phyloP scores from a whole-genome alignment of 2,888 invertebrate species.

The Crepidodera aurea region DNA sequence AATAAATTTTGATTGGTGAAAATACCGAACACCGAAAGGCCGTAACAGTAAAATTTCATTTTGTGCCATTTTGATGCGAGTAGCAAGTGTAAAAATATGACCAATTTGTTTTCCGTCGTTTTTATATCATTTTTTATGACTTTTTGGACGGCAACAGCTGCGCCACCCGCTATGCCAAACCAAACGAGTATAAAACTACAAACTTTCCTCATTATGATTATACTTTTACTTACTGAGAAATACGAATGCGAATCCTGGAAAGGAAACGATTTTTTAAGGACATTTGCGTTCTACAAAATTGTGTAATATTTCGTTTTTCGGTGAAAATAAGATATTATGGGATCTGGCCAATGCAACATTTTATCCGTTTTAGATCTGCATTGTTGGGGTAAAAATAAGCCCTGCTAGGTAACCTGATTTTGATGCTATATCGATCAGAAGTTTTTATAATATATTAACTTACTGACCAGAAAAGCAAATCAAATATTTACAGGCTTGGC shows the following conservation, averaged over 20 bases:
- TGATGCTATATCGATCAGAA: no score
- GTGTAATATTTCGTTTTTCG: no score
- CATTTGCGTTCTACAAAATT: neutral
- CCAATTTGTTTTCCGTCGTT: slow-evolving; percentile 51
- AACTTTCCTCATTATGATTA: slow-evolving; percentile 15
- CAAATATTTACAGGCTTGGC: no score
- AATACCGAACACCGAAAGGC: neutral
- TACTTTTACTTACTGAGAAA: slow-evolving; percentile 8
- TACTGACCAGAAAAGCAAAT: no score
- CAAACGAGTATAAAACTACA: slow-evolving; percentile 6
- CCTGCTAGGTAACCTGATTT: no score
- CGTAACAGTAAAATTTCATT: slow-evolving; percentile 12
- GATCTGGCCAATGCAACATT: no score
- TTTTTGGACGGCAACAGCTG: slow-evolving; percentile 48
- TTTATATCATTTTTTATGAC: slow-evolving; percentile 53
- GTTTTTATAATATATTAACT: no score
- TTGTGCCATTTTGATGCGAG: slow-evolving; percentile 49
- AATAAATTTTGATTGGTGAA: neutral
- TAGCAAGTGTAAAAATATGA: slow-evolving; percentile 37
- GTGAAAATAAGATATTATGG: no score
- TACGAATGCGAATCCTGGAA: neutral
- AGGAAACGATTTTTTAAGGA: neutral
- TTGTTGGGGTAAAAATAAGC: no score
- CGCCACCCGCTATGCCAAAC: slow-evolving; percentile 10
- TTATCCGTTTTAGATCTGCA: no score